Percentiles rank a stretch among this genome's conserved stretches.
Evolutionary conservation across 2,797 vertebrate species (phyloP).

Genomic region (Setipinna tenuifilis): DNA sequence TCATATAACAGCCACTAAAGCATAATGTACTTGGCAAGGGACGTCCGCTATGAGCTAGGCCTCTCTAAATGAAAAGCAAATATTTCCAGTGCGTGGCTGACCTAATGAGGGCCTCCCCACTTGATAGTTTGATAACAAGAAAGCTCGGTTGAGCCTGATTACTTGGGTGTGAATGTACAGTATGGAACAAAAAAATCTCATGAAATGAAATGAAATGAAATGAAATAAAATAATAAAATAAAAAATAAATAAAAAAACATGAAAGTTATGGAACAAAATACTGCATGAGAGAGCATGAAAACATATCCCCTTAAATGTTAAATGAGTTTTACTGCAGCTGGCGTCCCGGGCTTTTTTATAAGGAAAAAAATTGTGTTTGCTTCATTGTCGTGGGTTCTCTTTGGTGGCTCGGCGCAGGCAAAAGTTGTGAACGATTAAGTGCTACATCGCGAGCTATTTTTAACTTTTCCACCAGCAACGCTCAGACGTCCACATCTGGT

Average conservation of each 20-base stretch:
- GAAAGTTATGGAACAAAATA: constrained; percentile 23
- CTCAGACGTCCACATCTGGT: constrained; percentile 74
- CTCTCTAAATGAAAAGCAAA: constrained; percentile 59
- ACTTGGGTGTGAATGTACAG: constrained; percentile 5
- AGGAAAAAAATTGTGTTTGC: neutral
- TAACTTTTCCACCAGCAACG: constrained; percentile 70
- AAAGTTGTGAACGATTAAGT: constrained; percentile 66
- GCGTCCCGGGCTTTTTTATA: neutral
- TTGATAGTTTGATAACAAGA: constrained; percentile 30
- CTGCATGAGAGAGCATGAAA: constrained; percentile 9
- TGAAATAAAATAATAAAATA: neutral
- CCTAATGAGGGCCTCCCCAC: constrained; percentile 51
- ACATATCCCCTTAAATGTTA: constrained; percentile 21
- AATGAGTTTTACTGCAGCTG: constrained; percentile 13
- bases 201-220: neutral
- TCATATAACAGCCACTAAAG: constrained; percentile 60
- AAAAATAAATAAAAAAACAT: neutral
- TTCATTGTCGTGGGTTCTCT: constrained; percentile 53
- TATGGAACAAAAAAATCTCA: constrained; percentile 20
- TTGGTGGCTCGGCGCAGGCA: constrained; percentile 64
- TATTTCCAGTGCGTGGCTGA: constrained; percentile 50
- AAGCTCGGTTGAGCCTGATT: neutral
- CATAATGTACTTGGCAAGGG: constrained; percentile 55
- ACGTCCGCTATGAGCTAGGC: constrained; percentile 40
- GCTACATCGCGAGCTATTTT: constrained; percentile 74